Conservation (phyloP, 2,888 invertebrate genomes). For the Syrista parreyssii region DNA sequence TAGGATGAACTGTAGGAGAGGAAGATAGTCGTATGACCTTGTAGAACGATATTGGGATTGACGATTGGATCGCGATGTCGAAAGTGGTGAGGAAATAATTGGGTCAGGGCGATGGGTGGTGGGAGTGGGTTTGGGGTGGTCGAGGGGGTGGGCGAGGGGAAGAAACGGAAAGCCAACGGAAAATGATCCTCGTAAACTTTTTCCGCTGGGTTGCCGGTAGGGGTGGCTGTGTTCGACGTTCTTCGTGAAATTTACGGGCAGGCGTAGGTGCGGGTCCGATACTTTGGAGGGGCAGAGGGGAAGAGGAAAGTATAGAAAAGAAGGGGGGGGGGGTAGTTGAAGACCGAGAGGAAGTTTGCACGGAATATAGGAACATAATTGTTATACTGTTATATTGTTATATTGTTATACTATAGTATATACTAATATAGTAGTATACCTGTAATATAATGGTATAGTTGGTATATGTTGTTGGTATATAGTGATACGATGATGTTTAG, state of each 20-base stretch:
- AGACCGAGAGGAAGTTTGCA: no score
- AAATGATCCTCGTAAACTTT: not conserved
- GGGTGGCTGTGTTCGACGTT: not conserved
- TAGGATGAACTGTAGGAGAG: not conserved
- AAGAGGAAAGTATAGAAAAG: not conserved
- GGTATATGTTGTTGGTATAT: no score
- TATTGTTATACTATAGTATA: no score
- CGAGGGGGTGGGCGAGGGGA: not conserved
- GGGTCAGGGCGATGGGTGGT: not conserved
- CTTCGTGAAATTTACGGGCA: not conserved
- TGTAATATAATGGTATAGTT: no score
- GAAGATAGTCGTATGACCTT: not conserved
- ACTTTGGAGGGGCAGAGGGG: not conserved
- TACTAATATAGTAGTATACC: no score
- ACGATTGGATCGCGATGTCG: not conserved
- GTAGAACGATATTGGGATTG: not conserved
- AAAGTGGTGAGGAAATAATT: not conserved
- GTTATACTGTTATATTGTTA: no score
- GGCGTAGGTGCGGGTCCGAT: not conserved
- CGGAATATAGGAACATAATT: no score
- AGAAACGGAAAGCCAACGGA: not conserved
- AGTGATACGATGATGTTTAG: not conserved
- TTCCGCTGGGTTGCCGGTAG: not conserved
- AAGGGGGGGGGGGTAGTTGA: not conserved
- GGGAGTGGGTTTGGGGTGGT: no score